Base-by-base conservation (phyloP, 2,113 vertebrate genomes). In the Tenebrosternarchus preto region DNA sequence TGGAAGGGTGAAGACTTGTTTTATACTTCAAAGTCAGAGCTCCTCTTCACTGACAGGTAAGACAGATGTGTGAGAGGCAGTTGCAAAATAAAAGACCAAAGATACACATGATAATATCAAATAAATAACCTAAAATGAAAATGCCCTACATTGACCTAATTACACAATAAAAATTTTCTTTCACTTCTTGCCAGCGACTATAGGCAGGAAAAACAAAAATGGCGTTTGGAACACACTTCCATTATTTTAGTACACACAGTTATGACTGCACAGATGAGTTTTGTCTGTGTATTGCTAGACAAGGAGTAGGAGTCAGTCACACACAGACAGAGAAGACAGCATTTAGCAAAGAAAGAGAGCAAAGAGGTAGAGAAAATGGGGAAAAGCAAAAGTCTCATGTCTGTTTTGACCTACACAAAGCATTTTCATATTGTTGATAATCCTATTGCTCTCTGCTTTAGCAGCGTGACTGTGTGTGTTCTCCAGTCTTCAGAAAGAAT, bases 361-460 rank as follows among this genome's bases (percentile, higher is more conserved):
- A 16, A 78, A 53, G 74, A 80, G 73, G 61, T 77, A 78, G 70
- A 83, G 61, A 81, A 57, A 64, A 60, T 43, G 33, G 76, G 31
- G 67, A 76, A 61, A n/a, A 56, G 59, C 50, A 57, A 77, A 66
- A 43, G 69, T 64, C 64, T 5, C 27, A 29, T 73, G 75, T 50
- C 12, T 1, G 55, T 60, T 78, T 70, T 70, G 24, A 31, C 29
- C n/a, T n/a, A n/a, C n/a, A n/a, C n/a, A n/a, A n/a, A n/a, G n/a
- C 50, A 39, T 69, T 57, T 60, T 57, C 36, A n/a, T 53, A 19
- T 27, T 50, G 61, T 53, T 24, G 2, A 59, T 15, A 71, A n/a
- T 33, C 24, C n/a, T 39, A 20, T 8, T 50, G 36, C 5, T 72
- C 25, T 53, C 16, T 27, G 19, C 5, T 57, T 24, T 24, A 31